Percentiles rank a stretch among this genome's conserved stretches.
phyloP scores from a whole-genome alignment of 2,797 vertebrate species.

The Anableps anableps region DNA sequence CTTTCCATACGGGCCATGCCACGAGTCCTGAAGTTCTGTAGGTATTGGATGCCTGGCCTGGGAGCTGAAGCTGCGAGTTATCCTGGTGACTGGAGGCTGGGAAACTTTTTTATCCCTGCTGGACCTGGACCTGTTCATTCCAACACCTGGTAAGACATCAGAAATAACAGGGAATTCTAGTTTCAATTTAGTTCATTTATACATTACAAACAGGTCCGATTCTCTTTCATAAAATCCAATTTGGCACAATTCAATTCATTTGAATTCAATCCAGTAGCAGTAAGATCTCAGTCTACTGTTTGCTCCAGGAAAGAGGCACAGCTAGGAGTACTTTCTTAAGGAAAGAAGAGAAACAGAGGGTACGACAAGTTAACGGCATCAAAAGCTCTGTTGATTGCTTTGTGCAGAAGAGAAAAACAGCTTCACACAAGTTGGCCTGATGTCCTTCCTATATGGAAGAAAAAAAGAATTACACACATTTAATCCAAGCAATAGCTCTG shows the following conservation, averaged over 20 bases:
- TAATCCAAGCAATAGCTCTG: neutral
- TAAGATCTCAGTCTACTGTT: neutral
- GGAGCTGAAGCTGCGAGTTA: constrained; percentile 73
- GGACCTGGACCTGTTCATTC: constrained; percentile 77
- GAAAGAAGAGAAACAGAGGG: neutral
- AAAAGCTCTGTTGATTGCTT: neutral
- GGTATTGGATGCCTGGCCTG: constrained; percentile 43
- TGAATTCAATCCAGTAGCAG: neutral
- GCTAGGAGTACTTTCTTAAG: neutral
- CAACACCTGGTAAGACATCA: constrained; percentile 51
- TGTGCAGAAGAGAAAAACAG: neutral
- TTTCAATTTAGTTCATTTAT: neutral
- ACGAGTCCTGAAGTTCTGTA: constrained; percentile 31
- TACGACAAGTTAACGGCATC: neutral
- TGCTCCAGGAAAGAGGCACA: neutral
- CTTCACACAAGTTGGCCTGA: neutral
- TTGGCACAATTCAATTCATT: neutral
- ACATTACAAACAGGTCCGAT: neutral
- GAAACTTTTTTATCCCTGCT: constrained; percentile 59
- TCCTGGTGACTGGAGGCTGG: constrained; percentile 58
- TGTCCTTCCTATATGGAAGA: no score
- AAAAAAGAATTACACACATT: neutral
- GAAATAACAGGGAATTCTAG: neutral
- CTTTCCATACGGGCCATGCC: constrained; percentile 43
- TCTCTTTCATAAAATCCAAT: neutral